These are phyloP conservation scores for Tamias sibiricus DNA, from an alignment of 2,113 vertebrate genomes.

Conservation along the genomic window DNA sequence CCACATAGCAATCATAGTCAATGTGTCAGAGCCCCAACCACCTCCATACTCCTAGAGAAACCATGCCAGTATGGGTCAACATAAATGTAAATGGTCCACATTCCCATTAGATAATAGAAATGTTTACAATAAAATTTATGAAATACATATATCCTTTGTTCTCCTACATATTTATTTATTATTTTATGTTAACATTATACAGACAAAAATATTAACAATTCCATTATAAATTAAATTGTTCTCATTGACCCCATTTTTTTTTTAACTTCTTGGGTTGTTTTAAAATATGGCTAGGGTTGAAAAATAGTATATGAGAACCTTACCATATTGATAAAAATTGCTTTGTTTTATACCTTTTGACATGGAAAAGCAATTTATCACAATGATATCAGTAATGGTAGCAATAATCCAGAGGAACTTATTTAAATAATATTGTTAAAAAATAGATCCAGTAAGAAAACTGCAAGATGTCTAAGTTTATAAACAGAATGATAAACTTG, in stretches of 20 bases:
- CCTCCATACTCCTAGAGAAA: not conserved
- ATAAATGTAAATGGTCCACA: too few species aligned
- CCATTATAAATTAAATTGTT: not conserved
- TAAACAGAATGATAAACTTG: not conserved
- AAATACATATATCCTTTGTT: too few species aligned
- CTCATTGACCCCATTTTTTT: not conserved
- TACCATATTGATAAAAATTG: not conserved
- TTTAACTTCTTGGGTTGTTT: not conserved
- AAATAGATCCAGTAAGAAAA: not conserved
- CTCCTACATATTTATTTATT: too few species aligned
- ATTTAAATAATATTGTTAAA: slow-evolving; percentile 18
- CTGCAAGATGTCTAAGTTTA: not conserved
- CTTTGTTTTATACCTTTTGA: not conserved
- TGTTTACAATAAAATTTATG: too few species aligned
- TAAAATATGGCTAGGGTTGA: not conserved
- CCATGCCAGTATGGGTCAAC: not conserved
- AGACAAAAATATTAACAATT: too few species aligned
- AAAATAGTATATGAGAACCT: not conserved
- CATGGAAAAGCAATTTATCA: slow-evolving; percentile 24
- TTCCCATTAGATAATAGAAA: too few species aligned
- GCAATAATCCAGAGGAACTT: not conserved
- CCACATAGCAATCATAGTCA: not conserved
- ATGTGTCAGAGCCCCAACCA: not conserved
- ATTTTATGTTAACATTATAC: too few species aligned
- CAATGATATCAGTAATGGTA: not conserved